phyloP scores from a whole-genome alignment of 2,113 vertebrate species.

The Microcebus griseorufus region DNA sequence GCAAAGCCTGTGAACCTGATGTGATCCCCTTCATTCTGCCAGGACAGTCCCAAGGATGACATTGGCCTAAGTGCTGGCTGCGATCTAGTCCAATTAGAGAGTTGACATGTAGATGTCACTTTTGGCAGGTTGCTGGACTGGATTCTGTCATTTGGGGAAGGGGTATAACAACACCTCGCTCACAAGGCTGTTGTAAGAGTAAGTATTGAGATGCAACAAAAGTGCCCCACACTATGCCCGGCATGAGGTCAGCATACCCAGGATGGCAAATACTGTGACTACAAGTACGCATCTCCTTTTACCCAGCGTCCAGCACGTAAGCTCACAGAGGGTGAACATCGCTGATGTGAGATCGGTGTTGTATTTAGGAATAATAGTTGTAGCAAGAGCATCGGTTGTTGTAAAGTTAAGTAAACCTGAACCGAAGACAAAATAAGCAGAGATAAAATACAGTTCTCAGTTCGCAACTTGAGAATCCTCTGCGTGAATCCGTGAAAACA shows the following conservation, averaged over 20 bases:
- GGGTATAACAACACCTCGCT: not conserved
- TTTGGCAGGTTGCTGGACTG: not conserved
- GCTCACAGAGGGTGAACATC: not conserved
- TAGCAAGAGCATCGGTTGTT: not conserved
- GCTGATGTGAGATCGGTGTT: not conserved
- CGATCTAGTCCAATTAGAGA: not conserved
- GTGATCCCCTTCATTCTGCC: not conserved
- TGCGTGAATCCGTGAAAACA: not conserved
- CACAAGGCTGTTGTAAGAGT: not conserved
- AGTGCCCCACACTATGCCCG: too few relatives aligned
- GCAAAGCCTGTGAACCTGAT: not conserved
- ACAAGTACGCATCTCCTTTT: rapidly evolving
- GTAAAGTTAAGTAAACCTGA: not conserved
- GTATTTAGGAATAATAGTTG: not conserved
- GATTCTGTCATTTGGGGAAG: not conserved
- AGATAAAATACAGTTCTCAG: not conserved
- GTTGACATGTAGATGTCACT: too few relatives aligned
- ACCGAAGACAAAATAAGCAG: not conserved
- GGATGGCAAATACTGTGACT: not conserved
- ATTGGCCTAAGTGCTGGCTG: not conserved
- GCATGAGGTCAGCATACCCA: not conserved
- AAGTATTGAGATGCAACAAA: not conserved
- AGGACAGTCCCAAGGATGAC: not conserved
- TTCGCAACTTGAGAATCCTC: not conserved
- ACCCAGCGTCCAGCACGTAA: rapidly evolving